phyloP scores from a whole-genome alignment of 2,888 invertebrate species.

The Panorpa germanica region DNA sequence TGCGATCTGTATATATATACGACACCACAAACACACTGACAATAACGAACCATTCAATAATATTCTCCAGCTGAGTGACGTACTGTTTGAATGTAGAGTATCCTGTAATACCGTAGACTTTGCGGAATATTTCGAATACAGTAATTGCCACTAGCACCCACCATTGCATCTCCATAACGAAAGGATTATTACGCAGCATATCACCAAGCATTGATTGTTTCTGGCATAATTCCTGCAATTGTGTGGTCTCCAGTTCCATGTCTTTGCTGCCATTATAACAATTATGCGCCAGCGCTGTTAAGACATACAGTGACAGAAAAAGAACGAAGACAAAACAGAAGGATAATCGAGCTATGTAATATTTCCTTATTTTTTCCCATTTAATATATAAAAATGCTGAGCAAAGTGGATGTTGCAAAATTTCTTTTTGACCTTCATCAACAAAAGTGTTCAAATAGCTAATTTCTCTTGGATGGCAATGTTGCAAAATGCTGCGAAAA shows the following conservation, averaged over 20 bases:
- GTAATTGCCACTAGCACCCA: constrained; percentile 63
- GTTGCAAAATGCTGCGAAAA: constrained; percentile 64
- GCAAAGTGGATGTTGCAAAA: constrained; percentile 69
- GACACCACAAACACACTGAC: constrained; percentile 68
- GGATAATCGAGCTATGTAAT: constrained; percentile 61
- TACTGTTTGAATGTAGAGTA: constrained; percentile 68
- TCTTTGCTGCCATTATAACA: constrained; percentile 68
- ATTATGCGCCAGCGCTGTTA: constrained; percentile 67
- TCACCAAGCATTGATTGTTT: constrained; percentile 62
- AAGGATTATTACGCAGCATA: constrained; percentile 52
- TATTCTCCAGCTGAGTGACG: constrained; percentile 65
- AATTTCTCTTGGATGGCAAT: constrained; percentile 68
- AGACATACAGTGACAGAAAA: constrained; percentile 61
- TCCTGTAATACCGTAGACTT: constrained; percentile 64
- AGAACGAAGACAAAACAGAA: constrained; percentile 64
- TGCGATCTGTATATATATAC: constrained; percentile 56
- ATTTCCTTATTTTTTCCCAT: constrained; percentile 80
- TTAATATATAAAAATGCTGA: constrained; percentile 75
- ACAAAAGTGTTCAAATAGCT: constrained; percentile 74
- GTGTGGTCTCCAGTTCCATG: constrained; percentile 49
- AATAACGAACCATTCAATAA: constrained; percentile 76
- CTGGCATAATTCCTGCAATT: constrained; percentile 55
- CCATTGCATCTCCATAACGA: constrained; percentile 68
- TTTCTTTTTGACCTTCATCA: constrained; percentile 76
- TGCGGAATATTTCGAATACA: constrained; percentile 59